Evolutionary conservation across 2,888 invertebrate species (phyloP), one percentile per base, ranked within the genome.

Genomic region (Heteromyza rotundicornis): DNA sequence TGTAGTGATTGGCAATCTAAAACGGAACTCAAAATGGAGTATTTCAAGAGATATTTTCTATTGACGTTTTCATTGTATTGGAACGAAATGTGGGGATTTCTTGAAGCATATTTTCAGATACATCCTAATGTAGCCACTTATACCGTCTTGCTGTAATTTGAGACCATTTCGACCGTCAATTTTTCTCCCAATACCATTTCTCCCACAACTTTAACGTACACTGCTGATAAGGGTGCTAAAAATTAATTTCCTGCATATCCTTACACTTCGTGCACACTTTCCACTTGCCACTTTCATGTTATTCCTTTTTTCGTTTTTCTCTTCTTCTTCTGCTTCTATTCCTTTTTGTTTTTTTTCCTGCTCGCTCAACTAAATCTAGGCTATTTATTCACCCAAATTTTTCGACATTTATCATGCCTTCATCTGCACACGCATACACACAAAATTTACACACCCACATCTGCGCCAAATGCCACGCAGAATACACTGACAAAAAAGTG

Each of bases 301-400:
- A 20, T 57, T 49, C 5, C 7, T 7, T 14, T 62, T 62, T 64
- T 62, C 56, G 55, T 57, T 69, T 63, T 58, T 61, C n/a, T n/a
- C n/a, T n/a, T 24, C 60, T 59, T 36, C 19, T 50, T 52, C 17
- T 60, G 55, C 61, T 60, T n/a, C n/a, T 62, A 57, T 63, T 57
- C 49, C 56, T 62, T 62, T 64, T 62, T 57, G 55, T 57, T 69
- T 62, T 58, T 61, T 24, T 61, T 66, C 59, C 51, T 67, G 74
- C 72, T 70, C 69, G 68, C 70, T 74, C 75, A 73, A 74, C 75
- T 73, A 77, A 76, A 76, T 76, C 76, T 76, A 71, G 77, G 77
- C 70, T 77, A 77, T 76, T 77, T 77, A 78, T 77, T 77, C 77
- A 77, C 77, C 77, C 78, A 76, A 77, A 78, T 77, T 77, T 71